Evolutionary conservation across 2,113 vertebrate species (phyloP), one percentile per base, ranked within the genome.

Genomic region (Microcebus lehilahytsara): DNA sequence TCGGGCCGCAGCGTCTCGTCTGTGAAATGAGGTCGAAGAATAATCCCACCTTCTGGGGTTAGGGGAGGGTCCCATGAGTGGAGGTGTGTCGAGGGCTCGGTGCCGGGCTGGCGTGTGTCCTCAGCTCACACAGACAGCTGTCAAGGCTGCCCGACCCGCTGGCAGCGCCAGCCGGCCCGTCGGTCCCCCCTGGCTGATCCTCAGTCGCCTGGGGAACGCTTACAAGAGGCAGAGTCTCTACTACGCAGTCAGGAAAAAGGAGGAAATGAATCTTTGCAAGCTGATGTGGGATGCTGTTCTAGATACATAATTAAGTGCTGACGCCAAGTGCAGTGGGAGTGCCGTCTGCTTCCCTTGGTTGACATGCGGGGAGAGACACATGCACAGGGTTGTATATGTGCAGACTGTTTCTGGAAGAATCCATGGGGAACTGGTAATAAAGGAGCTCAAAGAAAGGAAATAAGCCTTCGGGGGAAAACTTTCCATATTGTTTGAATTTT

Each of bases 141-240:
- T 8, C 22, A 1, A 12, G 5, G 20, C 25, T 60, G 34, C 1
- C 17, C 17, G 12, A 6, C 0, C 20, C 9, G n/a, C 8, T 19
- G 10, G 51, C 22, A 3, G 16, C 0, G 3, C 30, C 23, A 7
- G 49, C 14, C 0, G 1, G 46, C 40, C 77, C 11, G 0, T 6
- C 23, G 4, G 17, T 19, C 19, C 72, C 30, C 6, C 46, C 9
- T 16, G 10, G 74, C 40, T 19, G 40, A 3, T 19, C n/a, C 49
- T 92, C 72, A 2, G 20, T 53, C 5, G 9, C 72, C 22, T 1
- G 19, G 46, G 25, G 34, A 16, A 30, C 69, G 23, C 14, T 60
- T 17, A 58, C 56, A 2, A 58, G 30, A 56, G 5, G 3, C 5
- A 13, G 46, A 8, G 30, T 42, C 27, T 60, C 27, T 14, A 8